Conservation (phyloP, 2,888 invertebrate species). For the Agonum fuliginosum region DNA sequence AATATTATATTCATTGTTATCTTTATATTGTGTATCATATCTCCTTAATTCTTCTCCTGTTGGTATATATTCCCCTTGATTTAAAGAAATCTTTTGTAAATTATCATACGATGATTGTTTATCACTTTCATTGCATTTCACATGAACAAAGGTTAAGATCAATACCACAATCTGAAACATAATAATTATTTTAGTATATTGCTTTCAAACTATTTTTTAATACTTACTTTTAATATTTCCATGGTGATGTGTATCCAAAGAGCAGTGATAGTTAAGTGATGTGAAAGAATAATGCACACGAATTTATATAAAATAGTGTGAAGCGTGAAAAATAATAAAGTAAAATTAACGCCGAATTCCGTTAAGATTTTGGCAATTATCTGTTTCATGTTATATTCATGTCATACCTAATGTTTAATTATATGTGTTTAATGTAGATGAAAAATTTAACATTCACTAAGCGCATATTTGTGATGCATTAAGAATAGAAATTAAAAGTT, state of each 20-base stretch:
- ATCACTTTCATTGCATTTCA: not conserved
- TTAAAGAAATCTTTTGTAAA: not conserved
- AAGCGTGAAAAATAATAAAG: slow-evolving; percentile 29
- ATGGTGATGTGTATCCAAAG: slow-evolving; percentile 7
- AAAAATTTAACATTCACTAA: too few relatives aligned
- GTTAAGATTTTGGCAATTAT: slow-evolving; percentile 28
- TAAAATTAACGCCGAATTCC: not conserved
- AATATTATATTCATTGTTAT: not conserved
- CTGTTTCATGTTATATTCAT: slow-evolving; percentile 29
- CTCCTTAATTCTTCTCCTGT: not conserved
- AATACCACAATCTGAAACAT: slow-evolving; percentile 1
- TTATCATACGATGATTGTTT: not conserved
- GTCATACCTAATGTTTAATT: slow-evolving; percentile 1
- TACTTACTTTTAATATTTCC: slow-evolving; percentile 6
- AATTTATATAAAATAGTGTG: slow-evolving; percentile 14
- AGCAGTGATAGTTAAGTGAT: slow-evolving; percentile 5
- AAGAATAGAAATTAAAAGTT: too few relatives aligned
- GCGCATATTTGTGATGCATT: too few relatives aligned
- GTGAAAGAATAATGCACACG: not conserved
- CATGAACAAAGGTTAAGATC: not conserved
- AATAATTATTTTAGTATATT: not conserved
- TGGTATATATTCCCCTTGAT: slow-evolving; percentile 14
- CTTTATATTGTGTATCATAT: not conserved
- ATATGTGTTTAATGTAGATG: not conserved
- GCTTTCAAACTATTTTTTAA: not conserved